phyloP scores from a whole-genome alignment of 2,888 invertebrate species.

The Orchestes rusci region DNA sequence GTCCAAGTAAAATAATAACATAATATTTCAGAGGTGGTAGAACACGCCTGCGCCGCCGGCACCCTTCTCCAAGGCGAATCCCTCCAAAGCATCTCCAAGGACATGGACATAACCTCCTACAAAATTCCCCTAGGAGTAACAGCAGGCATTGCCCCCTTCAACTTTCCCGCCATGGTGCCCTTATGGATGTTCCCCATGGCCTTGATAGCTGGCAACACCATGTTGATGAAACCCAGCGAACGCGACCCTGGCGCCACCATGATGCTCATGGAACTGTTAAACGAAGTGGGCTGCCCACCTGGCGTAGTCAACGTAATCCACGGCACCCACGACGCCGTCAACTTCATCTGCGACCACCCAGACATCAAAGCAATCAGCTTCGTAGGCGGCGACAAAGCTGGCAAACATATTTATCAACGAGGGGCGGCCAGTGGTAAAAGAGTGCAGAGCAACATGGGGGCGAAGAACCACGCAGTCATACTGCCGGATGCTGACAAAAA shows the following conservation, averaged over 20 bases:
- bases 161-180: constrained; percentile 99
- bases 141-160: constrained; percentile 96
- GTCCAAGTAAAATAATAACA: background rate
- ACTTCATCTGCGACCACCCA: constrained; percentile 95
- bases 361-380: constrained; percentile 96
- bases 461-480: constrained; percentile 97
- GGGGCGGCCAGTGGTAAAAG: constrained; percentile 84
- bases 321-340: constrained; percentile 89
- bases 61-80: constrained; percentile 90
- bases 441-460: constrained; percentile 98
- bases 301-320: constrained; percentile 96
- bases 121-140: constrained; percentile 89
- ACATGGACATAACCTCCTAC: constrained; percentile 95
- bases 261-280: constrained; percentile 86
- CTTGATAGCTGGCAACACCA: constrained; percentile 89
- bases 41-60: constrained; percentile 92
- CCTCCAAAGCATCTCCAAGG: constrained; percentile 76
- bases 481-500: constrained; percentile 98
- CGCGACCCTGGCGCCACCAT: constrained; percentile 96
- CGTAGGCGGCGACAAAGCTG: constrained; percentile 95
- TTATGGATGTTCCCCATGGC: constrained; percentile 90
- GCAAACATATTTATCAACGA: constrained; percentile 90
- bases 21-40: constrained; percentile 77
- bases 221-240: constrained; percentile 93
- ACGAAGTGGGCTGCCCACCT: constrained; percentile 92